Percentiles rank a stretch among this genome's conserved stretches.
Evolutionary conservation across 2,113 vertebrate species (phyloP).

Genomic region (Naja naja): DNA sequence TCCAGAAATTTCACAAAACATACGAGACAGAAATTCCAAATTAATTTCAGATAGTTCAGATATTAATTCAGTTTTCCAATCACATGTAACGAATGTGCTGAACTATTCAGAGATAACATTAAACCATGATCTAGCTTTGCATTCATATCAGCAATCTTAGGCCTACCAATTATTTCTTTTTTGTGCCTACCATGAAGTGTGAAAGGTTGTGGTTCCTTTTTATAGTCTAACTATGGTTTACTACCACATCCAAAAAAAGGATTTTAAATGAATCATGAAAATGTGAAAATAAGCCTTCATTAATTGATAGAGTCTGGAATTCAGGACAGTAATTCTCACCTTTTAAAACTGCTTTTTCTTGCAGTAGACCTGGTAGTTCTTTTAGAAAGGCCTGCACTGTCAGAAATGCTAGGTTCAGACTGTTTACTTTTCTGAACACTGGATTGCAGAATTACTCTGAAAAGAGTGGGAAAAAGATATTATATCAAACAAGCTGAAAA

Average conservation of each 20-base stretch:
- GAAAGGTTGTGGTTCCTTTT: not conserved
- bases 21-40: not conserved
- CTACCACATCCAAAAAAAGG: not conserved
- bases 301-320: slow-evolving; percentile 32
- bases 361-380: slow-evolving; percentile 84
- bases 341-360: slow-evolving; percentile 78
- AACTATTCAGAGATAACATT: not conserved
- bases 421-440: slow-evolving; percentile 84
- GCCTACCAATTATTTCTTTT: not conserved
- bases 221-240: not conserved
- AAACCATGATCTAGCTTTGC: not conserved
- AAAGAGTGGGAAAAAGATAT: slow-evolving; percentile 71
- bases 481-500: slow-evolving; percentile 58
- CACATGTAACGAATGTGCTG: not conserved
- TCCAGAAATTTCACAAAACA: not conserved
- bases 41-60: not conserved
- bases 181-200: not conserved
- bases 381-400: slow-evolving; percentile 82
- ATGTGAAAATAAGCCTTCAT: not conserved
- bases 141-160: not conserved
- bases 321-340: slow-evolving; percentile 71
- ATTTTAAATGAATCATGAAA: not conserved
- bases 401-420: slow-evolving; percentile 79
- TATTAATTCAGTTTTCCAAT: not conserved
- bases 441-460: slow-evolving; percentile 86